phyloP scores from a whole-genome alignment of 1,140 invertebrate genomes.

The Habropoda laboriosa region DNA sequence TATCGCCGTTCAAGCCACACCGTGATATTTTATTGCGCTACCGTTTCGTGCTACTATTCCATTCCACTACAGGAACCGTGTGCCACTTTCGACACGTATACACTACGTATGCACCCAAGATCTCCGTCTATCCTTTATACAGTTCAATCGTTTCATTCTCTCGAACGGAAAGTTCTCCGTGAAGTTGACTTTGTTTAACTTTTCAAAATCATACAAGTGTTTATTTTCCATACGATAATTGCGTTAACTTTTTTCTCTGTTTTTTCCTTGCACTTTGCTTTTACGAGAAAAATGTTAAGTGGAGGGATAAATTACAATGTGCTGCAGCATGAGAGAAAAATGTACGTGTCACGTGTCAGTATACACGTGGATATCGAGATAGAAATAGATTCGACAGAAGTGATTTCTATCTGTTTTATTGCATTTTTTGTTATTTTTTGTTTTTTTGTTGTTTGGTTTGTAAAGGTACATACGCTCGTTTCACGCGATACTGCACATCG shows the following conservation, averaged over 20 bases:
- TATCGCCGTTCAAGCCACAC: background rate
- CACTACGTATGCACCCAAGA: no score
- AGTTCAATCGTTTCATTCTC: background rate
- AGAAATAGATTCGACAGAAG: no score
- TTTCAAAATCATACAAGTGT: background rate
- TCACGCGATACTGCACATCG: background rate
- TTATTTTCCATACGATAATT: background rate
- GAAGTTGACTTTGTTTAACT: no score
- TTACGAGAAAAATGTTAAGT: no score
- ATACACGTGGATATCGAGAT: background rate
- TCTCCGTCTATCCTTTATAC: background rate
- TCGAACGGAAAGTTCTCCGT: background rate
- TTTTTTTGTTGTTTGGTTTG: background rate
- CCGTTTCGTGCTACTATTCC: background rate
- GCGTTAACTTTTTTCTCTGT: no score
- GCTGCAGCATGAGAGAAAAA: background rate
- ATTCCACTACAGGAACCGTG: slow-evolving; percentile 8
- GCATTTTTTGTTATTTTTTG: no score
- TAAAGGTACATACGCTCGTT: background rate
- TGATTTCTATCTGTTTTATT: no score
- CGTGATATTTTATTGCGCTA: slow-evolving; percentile 9
- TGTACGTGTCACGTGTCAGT: background rate
- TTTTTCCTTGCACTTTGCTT: no score
- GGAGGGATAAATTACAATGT: background rate
- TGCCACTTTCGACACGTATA: slow-evolving; percentile 14